A percentile compares a stretch with the other conserved stretches of the same genome.
phyloP scores from a whole-genome alignment of 1,140 invertebrate genomes.

The Paraescarpia echinospica region DNA sequence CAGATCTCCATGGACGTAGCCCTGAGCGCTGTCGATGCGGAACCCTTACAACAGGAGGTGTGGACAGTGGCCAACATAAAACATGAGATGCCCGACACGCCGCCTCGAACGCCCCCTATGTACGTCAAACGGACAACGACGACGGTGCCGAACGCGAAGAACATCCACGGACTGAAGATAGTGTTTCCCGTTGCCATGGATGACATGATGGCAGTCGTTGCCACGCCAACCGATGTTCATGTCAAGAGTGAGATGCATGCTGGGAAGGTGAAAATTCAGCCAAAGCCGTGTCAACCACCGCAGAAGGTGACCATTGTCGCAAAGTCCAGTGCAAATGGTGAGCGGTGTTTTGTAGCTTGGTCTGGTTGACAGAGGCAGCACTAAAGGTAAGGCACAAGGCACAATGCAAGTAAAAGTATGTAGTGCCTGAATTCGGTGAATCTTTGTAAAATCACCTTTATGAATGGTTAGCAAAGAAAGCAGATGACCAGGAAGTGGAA shows the following conservation, averaged over 20 bases:
- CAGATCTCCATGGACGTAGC: not conserved
- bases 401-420: not conserved
- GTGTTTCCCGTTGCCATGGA: conserved; percentile 12
- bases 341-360: conserved; percentile 14
- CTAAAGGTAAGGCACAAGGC: not conserved
- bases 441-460: too few species aligned
- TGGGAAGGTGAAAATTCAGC: conserved; percentile 43
- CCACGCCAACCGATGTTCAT: not conserved
- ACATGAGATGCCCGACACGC: conserved; percentile 13
- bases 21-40: not conserved
- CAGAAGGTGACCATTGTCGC: not conserved
- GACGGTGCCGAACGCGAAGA: conserved; percentile 20
- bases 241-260: conserved; percentile 36
- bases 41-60: conserved; percentile 9
- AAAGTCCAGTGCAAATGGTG: conserved; percentile 15
- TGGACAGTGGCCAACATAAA: conserved; percentile 26
- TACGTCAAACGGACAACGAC: not conserved
- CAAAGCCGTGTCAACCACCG: conserved; percentile 34
- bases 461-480: too few species aligned
- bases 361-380: not conserved
- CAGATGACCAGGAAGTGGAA: too few species aligned
- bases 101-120: not conserved
- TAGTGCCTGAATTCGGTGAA: too few species aligned
- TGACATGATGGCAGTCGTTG: conserved; percentile 8
- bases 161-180: conserved; percentile 11